Evolutionary conservation across 2,797 vertebrate genomes (phyloP), one percentile per base, ranked within the genome.

Genomic region (Gymnoscopelus microlampas): DNA sequence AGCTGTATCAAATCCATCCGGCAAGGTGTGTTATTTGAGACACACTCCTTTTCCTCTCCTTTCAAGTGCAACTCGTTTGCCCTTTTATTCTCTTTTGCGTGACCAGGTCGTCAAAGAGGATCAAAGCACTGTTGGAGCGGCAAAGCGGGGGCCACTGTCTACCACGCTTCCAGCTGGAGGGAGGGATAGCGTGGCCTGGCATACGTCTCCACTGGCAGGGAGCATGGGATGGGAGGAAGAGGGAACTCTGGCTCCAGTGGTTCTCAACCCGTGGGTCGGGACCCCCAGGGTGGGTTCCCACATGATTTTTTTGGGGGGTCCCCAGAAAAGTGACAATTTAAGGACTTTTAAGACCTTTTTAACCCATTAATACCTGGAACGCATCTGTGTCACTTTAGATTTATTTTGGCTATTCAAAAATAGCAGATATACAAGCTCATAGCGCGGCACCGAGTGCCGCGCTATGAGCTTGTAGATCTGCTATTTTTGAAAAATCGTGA

Each of bases 11-110:
- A 81, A 91, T 90, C 83, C 77, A 86, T 91, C 85, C 81, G 79
- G 79, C 19, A 47, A 63, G 60, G 80, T 79, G 74, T 81, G 83
- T 91, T 85, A 91, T 88, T 88, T 73, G 83, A 86, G 68, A 87
- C 76, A 62, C 39, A 55, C 75, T 87, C 68, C 85, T 90, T 84
- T 87, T 86, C 79, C 80, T 88, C 87, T 84, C 79, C 72, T 88
- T 86, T 89, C 80, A 85, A 87, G 79, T 80, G 76, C 7, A 49
- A 63, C 84, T 78, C 82, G 88, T 44, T 88, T 86, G 80, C 81
- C 81, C 84, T 84, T 85, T 75, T 74, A 44, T 44, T 44, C 39
- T 35, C 39, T 71, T 79, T 64, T 62, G 85, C 74, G 76, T 80
- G 85, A 79, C 84, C 86, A 66, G 83, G 82, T 85, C 69, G 56